These are phyloP conservation scores for Tyrannus savana DNA, from an alignment of 2,113 vertebrate genomes.

Conservation along the genomic window DNA sequence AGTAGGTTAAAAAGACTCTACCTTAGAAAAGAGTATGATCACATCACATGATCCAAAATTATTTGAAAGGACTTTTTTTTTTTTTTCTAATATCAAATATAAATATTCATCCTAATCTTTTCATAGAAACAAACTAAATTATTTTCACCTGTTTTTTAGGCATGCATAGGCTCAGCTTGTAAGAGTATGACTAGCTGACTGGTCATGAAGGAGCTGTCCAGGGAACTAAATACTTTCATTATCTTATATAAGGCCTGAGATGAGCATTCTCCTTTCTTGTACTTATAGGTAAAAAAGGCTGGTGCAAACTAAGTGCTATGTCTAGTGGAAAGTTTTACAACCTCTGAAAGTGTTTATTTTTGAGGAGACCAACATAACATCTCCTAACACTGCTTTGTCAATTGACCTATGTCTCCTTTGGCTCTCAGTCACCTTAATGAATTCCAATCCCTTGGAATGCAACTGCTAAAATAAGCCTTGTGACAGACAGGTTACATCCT, in stretches of 20 bases:
- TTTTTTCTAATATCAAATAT: background rate
- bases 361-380: background rate
- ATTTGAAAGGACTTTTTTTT: background rate
- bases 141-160: background rate
- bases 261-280: background rate
- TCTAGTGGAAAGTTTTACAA: background rate
- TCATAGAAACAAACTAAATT: background rate
- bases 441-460: background rate
- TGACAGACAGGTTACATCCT: background rate
- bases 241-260: fast-evolving
- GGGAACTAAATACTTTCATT: background rate
- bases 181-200: background rate
- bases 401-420: background rate
- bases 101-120: background rate
- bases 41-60: background rate
- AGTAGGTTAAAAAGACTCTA: background rate
- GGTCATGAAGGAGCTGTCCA: background rate
- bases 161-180: background rate
- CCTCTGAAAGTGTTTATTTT: background rate
- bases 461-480: background rate
- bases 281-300: background rate
- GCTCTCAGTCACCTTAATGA: background rate
- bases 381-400: background rate
- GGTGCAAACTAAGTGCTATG: background rate
- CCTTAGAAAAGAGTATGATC: background rate